phyloP scores from a whole-genome alignment of 92 coral and sea anemone species.

The Phenganax marumi region DNA sequence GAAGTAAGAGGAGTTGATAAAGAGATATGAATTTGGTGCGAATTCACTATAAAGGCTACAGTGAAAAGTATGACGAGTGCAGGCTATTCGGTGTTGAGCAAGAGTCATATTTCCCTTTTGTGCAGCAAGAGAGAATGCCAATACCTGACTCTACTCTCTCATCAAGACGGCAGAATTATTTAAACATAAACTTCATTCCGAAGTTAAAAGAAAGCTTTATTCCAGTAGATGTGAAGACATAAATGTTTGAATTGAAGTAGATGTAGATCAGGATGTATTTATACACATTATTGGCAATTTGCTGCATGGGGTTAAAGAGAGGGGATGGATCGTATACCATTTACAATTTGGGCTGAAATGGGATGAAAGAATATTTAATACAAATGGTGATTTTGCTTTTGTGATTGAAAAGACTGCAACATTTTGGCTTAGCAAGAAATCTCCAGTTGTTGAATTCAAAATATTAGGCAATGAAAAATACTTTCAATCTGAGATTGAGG shows the following conservation, averaged over 20 bases:
- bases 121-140: neutral
- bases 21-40: slow-evolving; percentile 5
- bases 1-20: slow-evolving; percentile 2
- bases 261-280: neutral
- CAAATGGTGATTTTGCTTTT: neutral
- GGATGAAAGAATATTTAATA: neutral
- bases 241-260: slow-evolving; percentile 7
- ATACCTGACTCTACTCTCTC: neutral
- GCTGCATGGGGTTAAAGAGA: slow-evolving; percentile 17
- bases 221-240: neutral
- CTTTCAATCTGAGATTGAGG: neutral
- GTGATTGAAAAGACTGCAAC: neutral
- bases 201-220: neutral
- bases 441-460: slow-evolving; percentile 8
- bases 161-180: neutral
- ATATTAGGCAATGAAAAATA: neutral
- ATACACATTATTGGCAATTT: neutral
- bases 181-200: neutral
- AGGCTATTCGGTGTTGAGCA: neutral
- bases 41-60: slow-evolving; percentile 17
- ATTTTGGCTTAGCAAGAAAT: neutral
- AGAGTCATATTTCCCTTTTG: slow-evolving; percentile 21
- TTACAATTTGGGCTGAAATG: neutral
- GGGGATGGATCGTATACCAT: neutral
- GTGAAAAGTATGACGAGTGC: slow-evolving; percentile 15